Base-by-base conservation (phyloP, 2,113 vertebrate species). In the Rhynchomys soricoides region DNA sequence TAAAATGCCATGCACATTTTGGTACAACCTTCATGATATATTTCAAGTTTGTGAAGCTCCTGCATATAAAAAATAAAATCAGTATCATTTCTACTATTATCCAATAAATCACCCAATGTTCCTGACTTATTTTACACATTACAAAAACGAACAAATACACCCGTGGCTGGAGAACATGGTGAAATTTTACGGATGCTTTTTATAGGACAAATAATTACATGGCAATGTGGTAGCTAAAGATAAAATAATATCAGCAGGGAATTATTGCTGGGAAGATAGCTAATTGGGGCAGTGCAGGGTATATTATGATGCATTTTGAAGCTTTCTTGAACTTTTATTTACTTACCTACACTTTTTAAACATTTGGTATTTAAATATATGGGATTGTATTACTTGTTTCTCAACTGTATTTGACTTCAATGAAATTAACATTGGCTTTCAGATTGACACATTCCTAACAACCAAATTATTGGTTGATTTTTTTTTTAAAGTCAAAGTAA, bases 401-500 rank as follows among this genome's bases (percentile, higher is more conserved):
- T 26, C 48, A 40, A 68, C 43, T 70, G 73, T 21, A 3, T 71
- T 64, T 87, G 57, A 43, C 29, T 74, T 1, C 12, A 31, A 1
- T 68, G 26, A 74, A 37, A 3, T 43, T 93, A 55, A 31, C 68
- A 90, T 86, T 62, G 16, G 37, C 86, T 34, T 55, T 68, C 1
- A 17, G 15, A 82, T 29, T 96, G 34, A 79, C 45, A 45, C 29
- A 78, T 89, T 64, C 70, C 12, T 95, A 92, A 66, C 85, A 81
- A 85, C 16, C 57, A 74, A 93, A 87, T 66, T 70, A 81, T 85
- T 43, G 52, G 71, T 55, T 22, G n/a, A 90, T 62, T 59, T 2
- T n/a, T 31, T 89, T 96, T 97, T 81, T 85, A 95, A 95, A 91
- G 95, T 66, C 15, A 59, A 77, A 92, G 74, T 59, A 50, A 87